Conservation (phyloP, 2,888 invertebrate genomes). For the Hirtodrosophila trivittata region DNA sequence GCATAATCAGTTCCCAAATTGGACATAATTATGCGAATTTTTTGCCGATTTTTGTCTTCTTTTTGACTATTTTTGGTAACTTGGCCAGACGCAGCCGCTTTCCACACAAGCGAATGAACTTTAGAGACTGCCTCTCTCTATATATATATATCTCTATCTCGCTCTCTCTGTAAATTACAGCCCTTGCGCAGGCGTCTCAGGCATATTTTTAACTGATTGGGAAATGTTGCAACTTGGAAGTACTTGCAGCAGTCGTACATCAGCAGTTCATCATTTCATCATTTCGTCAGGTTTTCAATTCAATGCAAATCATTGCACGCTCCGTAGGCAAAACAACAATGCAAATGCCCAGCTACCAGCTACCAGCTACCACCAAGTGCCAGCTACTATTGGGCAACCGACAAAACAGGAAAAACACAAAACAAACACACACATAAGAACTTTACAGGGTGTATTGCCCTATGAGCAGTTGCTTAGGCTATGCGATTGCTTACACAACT, state of each 20-base stretch:
- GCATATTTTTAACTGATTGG: constrained; percentile 16
- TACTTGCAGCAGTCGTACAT: background rate
- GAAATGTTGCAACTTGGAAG: constrained; percentile 10
- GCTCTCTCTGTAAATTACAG: constrained; percentile 16
- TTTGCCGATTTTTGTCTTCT: constrained; percentile 3
- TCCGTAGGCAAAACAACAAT: constrained; percentile 20
- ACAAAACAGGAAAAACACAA: constrained; percentile 2
- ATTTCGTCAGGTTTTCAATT: constrained; percentile 68
- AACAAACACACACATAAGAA: background rate
- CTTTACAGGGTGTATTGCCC: too few relatives aligned
- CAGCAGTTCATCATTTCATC: constrained; percentile 22
- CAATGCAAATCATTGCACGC: constrained; percentile 66
- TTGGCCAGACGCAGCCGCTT: constrained; percentile 20
- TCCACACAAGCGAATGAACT: constrained; percentile 66
- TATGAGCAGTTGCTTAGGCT: too few relatives aligned
- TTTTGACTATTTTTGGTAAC: constrained; percentile 42
- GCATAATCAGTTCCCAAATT: constrained; percentile 55
- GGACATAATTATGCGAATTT: constrained; percentile 56
- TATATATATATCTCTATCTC: constrained; percentile 7
- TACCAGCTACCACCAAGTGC: too few relatives aligned
- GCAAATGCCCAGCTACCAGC: constrained; percentile 1
- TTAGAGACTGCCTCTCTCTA: constrained; percentile 3
- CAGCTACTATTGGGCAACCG: constrained; percentile 45
- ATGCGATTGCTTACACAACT: too few relatives aligned
- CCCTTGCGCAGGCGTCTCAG: constrained; percentile 16